Base-by-base conservation (phyloP, 1,140 invertebrate species). In the Aplysia californica region DNA sequence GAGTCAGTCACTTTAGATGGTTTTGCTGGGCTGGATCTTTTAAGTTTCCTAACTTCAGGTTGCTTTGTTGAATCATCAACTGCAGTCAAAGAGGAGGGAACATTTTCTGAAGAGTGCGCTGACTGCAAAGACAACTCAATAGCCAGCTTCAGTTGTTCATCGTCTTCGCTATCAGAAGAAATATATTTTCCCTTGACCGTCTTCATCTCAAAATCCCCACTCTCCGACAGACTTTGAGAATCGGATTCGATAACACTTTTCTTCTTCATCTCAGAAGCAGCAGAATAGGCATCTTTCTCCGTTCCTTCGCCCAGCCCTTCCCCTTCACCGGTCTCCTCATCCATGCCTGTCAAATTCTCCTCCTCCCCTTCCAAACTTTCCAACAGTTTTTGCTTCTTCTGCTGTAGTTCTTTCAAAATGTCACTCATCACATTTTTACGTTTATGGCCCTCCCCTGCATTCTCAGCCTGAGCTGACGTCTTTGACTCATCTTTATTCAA, bases 101-200 rank as follows among this genome's bases (percentile, higher is more conserved):
- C 29, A 6, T 36, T n/a, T 15, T 39, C n/a, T 6, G 39, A n/a
- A 21, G 35, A 26, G 39, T 29, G 39, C 29, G 20, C 61, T 44
- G 61, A 33, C 31, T 75, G 72, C 38, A 75, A 35, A 23, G 72
- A 75, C 3, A 75, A 31, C 29, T 75, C 61, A 31, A 65, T 75
- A 35, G 72, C 72, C 55, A 75, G 39, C 55, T 65, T 65, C 26
- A 75, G 59, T n/a, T 75, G 59, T 35, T 75, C 72, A 66, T 75
- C 72, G 61, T 35, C 39, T 31, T 72, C 70, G 10, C 55, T 61
- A 2, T 4, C 10, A 1, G 20, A 10, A 61, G 58, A 61, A 61
- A 15, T 26, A 66, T 66, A 15, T 33, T 66, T 35, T 33, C 10
- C 35, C 35, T 66, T 35, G 23, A 5, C 31, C 26, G 26, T 20